Evolutionary conservation across 2,797 vertebrate species (phyloP).

Genomic region (Octomys mimax): DNA sequence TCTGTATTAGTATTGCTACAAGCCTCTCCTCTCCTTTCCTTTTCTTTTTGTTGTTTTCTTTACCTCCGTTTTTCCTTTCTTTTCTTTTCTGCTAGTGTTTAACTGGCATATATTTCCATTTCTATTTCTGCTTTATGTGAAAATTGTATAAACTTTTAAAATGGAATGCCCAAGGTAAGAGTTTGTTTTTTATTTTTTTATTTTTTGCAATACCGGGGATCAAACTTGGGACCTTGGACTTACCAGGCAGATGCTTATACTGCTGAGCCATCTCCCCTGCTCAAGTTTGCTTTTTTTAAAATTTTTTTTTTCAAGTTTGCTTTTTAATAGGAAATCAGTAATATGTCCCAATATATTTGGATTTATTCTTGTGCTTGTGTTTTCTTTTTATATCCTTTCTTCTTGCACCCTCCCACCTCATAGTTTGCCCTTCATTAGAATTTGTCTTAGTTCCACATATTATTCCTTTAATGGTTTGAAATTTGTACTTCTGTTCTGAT

Average conservation of each 20-base stretch:
- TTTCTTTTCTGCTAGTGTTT: neutral
- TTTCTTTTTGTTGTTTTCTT: neutral
- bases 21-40: neutral
- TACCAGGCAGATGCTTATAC: too few species aligned
- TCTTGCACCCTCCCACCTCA: neutral
- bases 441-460: constrained; percentile 13
- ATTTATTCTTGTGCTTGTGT: neutral
- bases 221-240: too few species aligned
- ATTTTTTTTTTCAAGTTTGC: neutral
- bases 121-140: constrained; percentile 49
- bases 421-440: neutral
- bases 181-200: neutral
- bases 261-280: too few species aligned
- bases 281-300: neutral
- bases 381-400: constrained; percentile 9
- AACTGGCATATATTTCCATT: constrained; percentile 24
- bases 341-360: neutral
- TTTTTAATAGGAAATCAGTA: constrained; percentile 27
- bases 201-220: too few species aligned
- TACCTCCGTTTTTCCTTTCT: neutral
- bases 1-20: constrained; percentile 23
- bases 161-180: constrained; percentile 56
- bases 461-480: constrained; percentile 48
- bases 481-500: constrained; percentile 36
- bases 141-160: constrained; percentile 42